phyloP scores from a whole-genome alignment of 92 coral and sea anemone species.

The Phenganax marumi region DNA sequence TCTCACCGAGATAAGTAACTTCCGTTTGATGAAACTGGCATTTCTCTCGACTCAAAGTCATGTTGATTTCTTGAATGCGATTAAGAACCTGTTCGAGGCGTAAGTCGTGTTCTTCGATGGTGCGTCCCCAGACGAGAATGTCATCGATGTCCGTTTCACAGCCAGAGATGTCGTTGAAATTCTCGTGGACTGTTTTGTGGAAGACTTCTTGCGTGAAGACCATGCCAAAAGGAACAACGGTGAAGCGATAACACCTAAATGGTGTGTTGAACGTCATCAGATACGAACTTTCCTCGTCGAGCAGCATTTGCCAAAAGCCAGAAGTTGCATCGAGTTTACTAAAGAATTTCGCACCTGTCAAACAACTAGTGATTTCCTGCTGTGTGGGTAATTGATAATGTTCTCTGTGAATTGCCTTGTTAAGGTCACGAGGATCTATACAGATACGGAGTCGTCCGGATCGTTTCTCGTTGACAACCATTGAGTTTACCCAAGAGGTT shows the following conservation, averaged over 20 bases:
- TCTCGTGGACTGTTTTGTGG: conserved; percentile 55
- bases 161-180: conserved; percentile 45
- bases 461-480: conserved; percentile 53
- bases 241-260: background rate
- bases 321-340: conserved; percentile 6
- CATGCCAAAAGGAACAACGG: conserved; percentile 26
- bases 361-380: conserved; percentile 61
- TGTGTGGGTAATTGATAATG: conserved; percentile 68
- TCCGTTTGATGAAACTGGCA: conserved; percentile 27
- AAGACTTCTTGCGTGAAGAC: no score
- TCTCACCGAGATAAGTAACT: background rate
- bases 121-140: conserved; percentile 63
- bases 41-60: conserved; percentile 62
- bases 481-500: conserved; percentile 63
- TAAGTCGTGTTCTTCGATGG: conserved; percentile 56
- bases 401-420: conserved; percentile 55
- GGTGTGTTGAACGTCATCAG: conserved; percentile 55
- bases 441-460: conserved; percentile 62
- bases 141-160: conserved; percentile 67
- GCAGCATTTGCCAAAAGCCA: background rate
- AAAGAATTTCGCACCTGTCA: conserved; percentile 59
- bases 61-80: conserved; percentile 43
- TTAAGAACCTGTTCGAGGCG: conserved; percentile 42
- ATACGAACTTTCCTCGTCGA: conserved; percentile 3
- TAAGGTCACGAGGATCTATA: conserved; percentile 67